Evolutionary conservation across 1,140 invertebrate genomes (phyloP), one percentile per base, ranked within the genome.

Genomic region (Drosophila kepulauana): DNA sequence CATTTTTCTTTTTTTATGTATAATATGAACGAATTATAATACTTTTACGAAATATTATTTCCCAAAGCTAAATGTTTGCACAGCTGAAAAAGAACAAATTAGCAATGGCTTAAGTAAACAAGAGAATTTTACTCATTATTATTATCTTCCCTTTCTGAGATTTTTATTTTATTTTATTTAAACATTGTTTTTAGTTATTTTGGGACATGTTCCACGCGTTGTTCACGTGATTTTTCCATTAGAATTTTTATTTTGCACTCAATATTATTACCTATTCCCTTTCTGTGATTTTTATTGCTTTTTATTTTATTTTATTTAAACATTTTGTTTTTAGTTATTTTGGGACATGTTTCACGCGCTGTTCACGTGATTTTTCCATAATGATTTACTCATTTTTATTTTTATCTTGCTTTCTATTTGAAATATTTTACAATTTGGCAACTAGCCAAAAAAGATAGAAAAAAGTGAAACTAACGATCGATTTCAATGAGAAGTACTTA

Each of bases 291-390:
- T 61, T 61, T 28, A 61, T 48, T 15, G 20, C 28, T 59, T 28
- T 7, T 45, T 58, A 1, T 58, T 15, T 46, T 11, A 28, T 25
- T 25, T 25, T 25, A 25, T 4, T 25, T 25, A 25, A 25, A 25
- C 20, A 11, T 16, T 25, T 43, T 28, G 11, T 10, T 51, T 41
- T 74, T 28, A 8, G 35, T 54, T 65, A 61, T 69, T 51, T 38
- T n/a, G 6, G 15, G 8, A 46, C 38, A 56, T 56, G 54, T 64
- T 30, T 30, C 43, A 84, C 59, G 77, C 80, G 56, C 49, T 48
- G 20, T 41, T 62, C 48, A 67, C 81, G 68, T 84, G 81, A 49
- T 77, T 25, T 45, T 85, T 85, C 75, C 78, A 82, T 80, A 73
- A 63, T 64, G 6, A 52, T 67, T 52, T 52, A 73, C 20, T 43